Base-by-base conservation (phyloP, 2,888 invertebrate species). In the Creontiades dilutus region DNA sequence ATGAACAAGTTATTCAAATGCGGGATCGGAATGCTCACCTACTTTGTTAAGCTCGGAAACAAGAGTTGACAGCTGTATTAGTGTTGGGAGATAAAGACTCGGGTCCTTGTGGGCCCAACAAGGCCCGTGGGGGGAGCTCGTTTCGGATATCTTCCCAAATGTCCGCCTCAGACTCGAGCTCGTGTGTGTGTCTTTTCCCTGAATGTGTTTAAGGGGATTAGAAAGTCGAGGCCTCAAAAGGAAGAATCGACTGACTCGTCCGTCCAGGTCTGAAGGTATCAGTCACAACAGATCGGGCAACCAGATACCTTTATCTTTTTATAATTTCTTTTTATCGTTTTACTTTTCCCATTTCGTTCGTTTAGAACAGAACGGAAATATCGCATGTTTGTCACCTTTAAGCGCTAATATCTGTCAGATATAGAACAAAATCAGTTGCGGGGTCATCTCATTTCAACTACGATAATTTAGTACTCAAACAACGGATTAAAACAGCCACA, bases 1-100 rank as follows among this genome's bases (percentile, higher is more conserved):
- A 88, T 88, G 88, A 78, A 88, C 88, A 88, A 88, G 88, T 88
- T 88, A 88, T 88, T 88, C 88, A 88, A 80, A 88, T 88, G 80
- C n/a, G 52, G 37, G 52, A 76, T 76, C 27, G 88, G 88, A 88
- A 88, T 88, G 88, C 88, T 88, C 88, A 88, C 88, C 88, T 88
- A 88, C 88, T 86, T 86, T 68, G 88, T 76, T 78, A 52, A 88
- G 85, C 85, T 61, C 85, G 55, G 80, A 80, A 88, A 76, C 88
- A 88, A 88, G 88, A 88, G 78, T 78, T 88, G 88, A 88, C 88
- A 88, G 88, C 88, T 88, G 88, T 88, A 88, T 78, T 78, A 88
- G 88, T 78, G 88, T 88, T 28, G n/a, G 76, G 55, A 28, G 55
- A 48, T 48, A 78, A 76, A 76, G 86, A 23, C n/a, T 76, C 76